Evolutionary conservation across 2,113 vertebrate species (phyloP).

Genomic region (Sisor rabdophorus): DNA sequence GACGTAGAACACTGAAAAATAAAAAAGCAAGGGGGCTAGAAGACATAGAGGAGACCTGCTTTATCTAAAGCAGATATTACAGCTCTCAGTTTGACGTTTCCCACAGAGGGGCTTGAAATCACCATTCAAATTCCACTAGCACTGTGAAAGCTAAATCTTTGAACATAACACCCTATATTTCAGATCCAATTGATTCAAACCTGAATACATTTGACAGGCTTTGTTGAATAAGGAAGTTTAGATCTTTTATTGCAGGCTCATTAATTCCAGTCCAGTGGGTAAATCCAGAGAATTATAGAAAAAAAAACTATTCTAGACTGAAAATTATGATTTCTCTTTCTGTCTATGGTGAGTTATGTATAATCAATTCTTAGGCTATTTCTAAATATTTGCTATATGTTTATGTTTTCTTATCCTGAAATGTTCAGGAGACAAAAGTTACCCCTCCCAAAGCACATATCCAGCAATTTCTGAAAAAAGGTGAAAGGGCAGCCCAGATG

Average conservation of each 20-base stretch:
- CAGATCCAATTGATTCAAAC: not conserved
- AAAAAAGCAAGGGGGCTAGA: conserved; percentile 43
- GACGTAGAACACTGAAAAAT: conserved; percentile 58
- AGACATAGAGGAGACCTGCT: conserved; percentile 73
- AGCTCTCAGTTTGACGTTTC: conserved; percentile 68
- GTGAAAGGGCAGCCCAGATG: conserved; percentile 70
- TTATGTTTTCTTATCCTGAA: not conserved
- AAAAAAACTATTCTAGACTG: not conserved
- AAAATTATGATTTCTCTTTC: conserved; percentile 5
- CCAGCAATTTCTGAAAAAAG: conserved; percentile 54
- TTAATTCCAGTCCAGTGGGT: not conserved
- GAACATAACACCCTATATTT: not conserved
- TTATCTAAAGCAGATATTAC: conserved; percentile 66
- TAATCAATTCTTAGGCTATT: not conserved
- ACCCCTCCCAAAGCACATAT: conserved; percentile 48
- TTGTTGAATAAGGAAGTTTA: not conserved
- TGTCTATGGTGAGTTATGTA: conserved; percentile 3
- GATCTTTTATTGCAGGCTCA: not conserved
- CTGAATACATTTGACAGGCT: conserved; percentile 1
- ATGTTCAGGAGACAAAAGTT: not conserved
- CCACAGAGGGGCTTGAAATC: conserved; percentile 76
- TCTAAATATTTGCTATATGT: not conserved
- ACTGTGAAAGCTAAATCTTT: conserved; percentile 10
- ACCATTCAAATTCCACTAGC: conserved; percentile 56
- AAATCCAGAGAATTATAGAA: not conserved